Percentiles rank a stretch among this genome's conserved stretches.
Conservation (phyloP, 1,140 invertebrate species). For the Pantala flavescens region DNA sequence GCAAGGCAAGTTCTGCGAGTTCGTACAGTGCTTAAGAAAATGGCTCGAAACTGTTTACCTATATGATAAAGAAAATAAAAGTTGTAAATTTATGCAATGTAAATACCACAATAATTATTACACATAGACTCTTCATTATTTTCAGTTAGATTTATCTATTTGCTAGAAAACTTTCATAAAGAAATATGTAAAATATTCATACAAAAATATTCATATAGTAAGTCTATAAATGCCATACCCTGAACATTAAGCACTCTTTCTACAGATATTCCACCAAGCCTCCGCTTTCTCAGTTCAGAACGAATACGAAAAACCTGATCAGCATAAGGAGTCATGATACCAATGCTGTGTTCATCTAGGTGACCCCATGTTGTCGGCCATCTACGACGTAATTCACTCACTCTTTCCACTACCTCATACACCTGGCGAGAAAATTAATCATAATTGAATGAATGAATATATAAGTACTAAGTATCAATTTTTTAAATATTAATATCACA, state of each 20-base stretch:
- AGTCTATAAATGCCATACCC: slow-evolving; percentile 34
- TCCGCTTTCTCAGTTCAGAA: slow-evolving; percentile 61
- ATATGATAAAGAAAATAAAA: slow-evolving; percentile 19
- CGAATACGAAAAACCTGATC: slow-evolving; percentile 75
- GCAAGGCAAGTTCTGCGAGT: slow-evolving; percentile 60
- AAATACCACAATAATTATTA: not conserved
- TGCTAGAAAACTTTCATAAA: too few species aligned
- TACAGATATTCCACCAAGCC: slow-evolving; percentile 66
- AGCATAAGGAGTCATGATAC: slow-evolving; percentile 75
- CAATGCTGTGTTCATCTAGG: slow-evolving; percentile 62
- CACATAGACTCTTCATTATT: too few species aligned
- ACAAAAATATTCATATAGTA: too few species aligned
- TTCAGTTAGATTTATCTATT: too few species aligned
- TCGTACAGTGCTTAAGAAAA: slow-evolving; percentile 74
- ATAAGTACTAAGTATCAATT: not conserved
- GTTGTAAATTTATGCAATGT: not conserved
- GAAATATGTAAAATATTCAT: too few species aligned
- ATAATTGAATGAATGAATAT: not conserved
- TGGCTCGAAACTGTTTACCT: slow-evolving; percentile 76
- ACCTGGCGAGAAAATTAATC: slow-evolving; percentile 31
- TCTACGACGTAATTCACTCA: slow-evolving; percentile 51
- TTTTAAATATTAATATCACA: not conserved
- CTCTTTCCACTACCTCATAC: slow-evolving; percentile 65
- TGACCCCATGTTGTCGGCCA: slow-evolving; percentile 69
- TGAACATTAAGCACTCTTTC: slow-evolving; percentile 81